Conservation (phyloP, 2,888 invertebrate genomes). For the Seira musarum region DNA sequence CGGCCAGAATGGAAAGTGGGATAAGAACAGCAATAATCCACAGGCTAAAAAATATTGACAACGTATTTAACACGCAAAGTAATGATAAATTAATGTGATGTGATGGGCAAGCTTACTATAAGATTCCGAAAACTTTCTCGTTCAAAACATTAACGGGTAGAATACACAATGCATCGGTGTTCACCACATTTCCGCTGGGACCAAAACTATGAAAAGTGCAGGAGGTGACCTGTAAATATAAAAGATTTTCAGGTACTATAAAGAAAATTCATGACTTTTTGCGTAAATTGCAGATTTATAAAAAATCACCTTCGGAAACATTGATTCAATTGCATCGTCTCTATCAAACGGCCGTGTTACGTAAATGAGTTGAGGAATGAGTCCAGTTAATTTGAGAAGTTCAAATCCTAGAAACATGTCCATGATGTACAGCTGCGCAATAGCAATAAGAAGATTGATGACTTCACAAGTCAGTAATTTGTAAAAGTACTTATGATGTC, state of each 20-base stretch:
- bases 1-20: slow-evolving; percentile 18
- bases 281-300: too few species aligned
- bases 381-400: slow-evolving; percentile 53
- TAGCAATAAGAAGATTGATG: slow-evolving; percentile 82
- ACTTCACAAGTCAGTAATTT: slow-evolving; percentile 82
- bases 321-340: slow-evolving; percentile 24
- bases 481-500: slow-evolving; percentile 78
- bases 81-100: not conserved
- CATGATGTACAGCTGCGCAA: slow-evolving; percentile 43
- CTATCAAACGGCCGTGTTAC: slow-evolving; percentile 31
- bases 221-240: too few species aligned
- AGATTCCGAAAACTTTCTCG: slow-evolving; percentile 78
- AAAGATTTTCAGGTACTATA: too few species aligned
- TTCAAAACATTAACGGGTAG: slow-evolving; percentile 85
- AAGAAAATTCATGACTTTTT: not conserved
- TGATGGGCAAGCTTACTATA: slow-evolving; percentile 51
- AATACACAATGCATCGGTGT: slow-evolving; percentile 80
- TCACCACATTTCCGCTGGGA: slow-evolving; percentile 76
- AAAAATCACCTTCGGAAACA: slow-evolving; percentile 68
- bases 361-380: too few species aligned
- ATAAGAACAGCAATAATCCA: slow-evolving; percentile 48
- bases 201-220: slow-evolving; percentile 77
- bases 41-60: slow-evolving; percentile 31
- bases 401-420: slow-evolving; percentile 69
- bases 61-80: not conserved